These are phyloP conservation scores for Bombus waltoni DNA, from an alignment of 1,140 invertebrate genomes.

Conservation along the genomic window DNA sequence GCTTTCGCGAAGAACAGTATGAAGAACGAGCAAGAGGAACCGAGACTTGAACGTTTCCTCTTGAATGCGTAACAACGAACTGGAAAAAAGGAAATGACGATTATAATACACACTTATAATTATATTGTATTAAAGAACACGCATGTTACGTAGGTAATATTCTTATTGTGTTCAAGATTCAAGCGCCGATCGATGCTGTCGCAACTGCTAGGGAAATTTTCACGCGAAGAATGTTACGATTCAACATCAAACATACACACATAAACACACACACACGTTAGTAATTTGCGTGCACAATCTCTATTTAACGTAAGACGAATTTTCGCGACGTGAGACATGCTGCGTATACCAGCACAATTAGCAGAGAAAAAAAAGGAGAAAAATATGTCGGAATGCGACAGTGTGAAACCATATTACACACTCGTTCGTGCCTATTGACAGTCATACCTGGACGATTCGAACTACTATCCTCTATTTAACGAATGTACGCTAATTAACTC, in stretches of 20 bases:
- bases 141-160: slow-evolving; percentile 5
- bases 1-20: not conserved
- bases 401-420: slow-evolving; percentile 7
- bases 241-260: not conserved
- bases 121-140: not conserved
- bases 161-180: slow-evolving; percentile 37
- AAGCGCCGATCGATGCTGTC: slow-evolving; percentile 7
- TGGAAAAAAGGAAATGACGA: not conserved
- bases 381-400: slow-evolving; percentile 4
- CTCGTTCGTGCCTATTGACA: slow-evolving; percentile 45
- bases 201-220: not conserved
- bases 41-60: not conserved
- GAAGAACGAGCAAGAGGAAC: not conserved
- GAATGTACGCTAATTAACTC: not conserved
- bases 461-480: not conserved
- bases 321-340: slow-evolving; percentile 8
- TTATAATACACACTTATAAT: too few species aligned
- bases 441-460: slow-evolving; percentile 33
- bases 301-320: slow-evolving; percentile 20
- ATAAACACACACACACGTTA: not conserved
- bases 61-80: not conserved
- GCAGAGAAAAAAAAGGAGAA: not conserved
- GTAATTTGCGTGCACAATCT: slow-evolving; percentile 53
- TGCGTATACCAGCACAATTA: not conserved
- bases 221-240: slow-evolving; percentile 13